Evolutionary conservation across 2,797 vertebrate genomes (phyloP).

Genomic region (Scomberomorus guttatus): DNA sequence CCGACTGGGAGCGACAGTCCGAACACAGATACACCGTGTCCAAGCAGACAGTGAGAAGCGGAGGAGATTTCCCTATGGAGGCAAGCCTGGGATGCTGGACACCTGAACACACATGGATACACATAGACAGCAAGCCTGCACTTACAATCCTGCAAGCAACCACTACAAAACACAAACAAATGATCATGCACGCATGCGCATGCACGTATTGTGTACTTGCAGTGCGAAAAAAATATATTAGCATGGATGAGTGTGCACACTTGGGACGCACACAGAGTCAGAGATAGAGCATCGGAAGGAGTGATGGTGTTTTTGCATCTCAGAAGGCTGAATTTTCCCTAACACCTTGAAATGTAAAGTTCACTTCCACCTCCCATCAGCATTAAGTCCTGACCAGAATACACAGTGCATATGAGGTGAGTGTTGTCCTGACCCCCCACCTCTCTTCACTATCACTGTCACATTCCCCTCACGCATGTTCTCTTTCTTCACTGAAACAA

Average conservation of each 20-base stretch:
- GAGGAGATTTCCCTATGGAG: slow-evolving; percentile 72
- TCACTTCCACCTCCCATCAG: slow-evolving; percentile 46
- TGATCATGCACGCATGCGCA: slow-evolving; percentile 20
- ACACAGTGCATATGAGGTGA: slow-evolving; percentile 38
- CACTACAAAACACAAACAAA: slow-evolving; percentile 45
- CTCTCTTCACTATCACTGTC: slow-evolving; percentile 28
- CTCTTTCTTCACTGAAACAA: slow-evolving; percentile 46
- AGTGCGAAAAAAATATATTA: slow-evolving; percentile 7
- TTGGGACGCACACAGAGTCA: slow-evolving; percentile 22
- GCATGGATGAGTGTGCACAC: slow-evolving; percentile 31
- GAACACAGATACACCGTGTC: slow-evolving; percentile 73
- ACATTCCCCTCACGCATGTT: slow-evolving; percentile 52
- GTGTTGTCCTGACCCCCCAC: slow-evolving; percentile 30
- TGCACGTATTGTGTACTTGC: slow-evolving; percentile 27
- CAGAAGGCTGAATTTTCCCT: slow-evolving; percentile 20
- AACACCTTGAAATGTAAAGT: slow-evolving; percentile 65
- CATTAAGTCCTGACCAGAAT: slow-evolving; percentile 52
- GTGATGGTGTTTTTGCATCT: slow-evolving; percentile 38
- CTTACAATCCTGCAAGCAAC: slow-evolving; percentile 30
- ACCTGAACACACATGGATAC: slow-evolving; percentile 54
- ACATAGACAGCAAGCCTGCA: slow-evolving; percentile 18
- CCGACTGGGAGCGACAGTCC: slow-evolving; percentile 63
- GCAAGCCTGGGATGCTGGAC: slow-evolving; percentile 36
- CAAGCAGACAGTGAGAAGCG: slow-evolving; percentile 62
- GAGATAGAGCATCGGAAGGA: neutral